Percentiles rank a stretch among this genome's conserved stretches.
phyloP scores from a whole-genome alignment of 2,113 vertebrate species.

The Atrichornis clamosus region DNA sequence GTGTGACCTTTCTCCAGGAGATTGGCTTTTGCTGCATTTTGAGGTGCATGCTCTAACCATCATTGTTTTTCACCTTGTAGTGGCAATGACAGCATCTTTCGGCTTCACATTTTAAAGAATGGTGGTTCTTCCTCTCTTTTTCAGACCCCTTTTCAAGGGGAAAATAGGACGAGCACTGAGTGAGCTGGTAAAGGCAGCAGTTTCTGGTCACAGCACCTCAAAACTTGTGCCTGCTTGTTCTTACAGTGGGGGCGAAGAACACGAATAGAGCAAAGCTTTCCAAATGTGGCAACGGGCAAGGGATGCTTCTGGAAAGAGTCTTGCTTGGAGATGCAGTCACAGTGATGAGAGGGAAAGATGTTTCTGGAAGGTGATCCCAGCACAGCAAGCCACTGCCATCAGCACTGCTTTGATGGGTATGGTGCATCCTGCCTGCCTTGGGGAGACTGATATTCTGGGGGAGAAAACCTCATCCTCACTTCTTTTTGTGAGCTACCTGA shows the following conservation, averaged over 20 bases:
- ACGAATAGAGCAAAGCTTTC: not conserved
- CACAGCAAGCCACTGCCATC: not conserved
- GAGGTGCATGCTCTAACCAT: not conserved
- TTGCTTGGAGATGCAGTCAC: not conserved
- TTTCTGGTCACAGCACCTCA: accelerated
- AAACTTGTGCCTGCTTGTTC: not conserved
- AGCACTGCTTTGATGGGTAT: not conserved
- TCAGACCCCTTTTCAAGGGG: not conserved
- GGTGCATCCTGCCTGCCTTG: not conserved
- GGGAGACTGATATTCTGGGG: not conserved
- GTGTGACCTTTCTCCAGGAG: not conserved
- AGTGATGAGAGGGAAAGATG: not conserved
- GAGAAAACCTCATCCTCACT: not conserved
- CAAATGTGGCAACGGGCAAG: not conserved
- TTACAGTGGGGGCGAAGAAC: not conserved
- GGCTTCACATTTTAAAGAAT: not conserved
- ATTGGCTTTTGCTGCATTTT: not conserved
- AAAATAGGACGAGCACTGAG: not conserved
- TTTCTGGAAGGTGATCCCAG: not conserved
- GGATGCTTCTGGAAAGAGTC: not conserved
- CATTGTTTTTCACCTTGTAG: not conserved
- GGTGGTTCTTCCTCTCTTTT: not conserved
- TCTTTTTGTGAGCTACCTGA: not conserved
- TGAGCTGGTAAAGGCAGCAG: not conserved
- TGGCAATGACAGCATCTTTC: not conserved